Evolutionary conservation across 2,113 vertebrate species (phyloP).

Genomic region (Coreoperca whiteheadi): DNA sequence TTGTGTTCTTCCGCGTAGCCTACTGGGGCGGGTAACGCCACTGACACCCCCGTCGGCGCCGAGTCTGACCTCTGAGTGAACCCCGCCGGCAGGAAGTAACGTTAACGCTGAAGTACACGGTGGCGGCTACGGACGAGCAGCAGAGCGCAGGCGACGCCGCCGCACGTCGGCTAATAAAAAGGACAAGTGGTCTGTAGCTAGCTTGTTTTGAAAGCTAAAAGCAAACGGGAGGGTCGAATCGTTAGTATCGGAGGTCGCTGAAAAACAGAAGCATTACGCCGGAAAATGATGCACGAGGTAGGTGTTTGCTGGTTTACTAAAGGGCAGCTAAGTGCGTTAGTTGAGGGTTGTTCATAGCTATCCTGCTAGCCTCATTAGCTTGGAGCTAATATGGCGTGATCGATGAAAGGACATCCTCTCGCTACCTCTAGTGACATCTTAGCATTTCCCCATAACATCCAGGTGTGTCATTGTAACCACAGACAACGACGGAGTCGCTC

Average conservation of each 20-base stretch:
- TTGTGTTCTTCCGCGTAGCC: too few relatives aligned
- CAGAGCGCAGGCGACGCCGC: background rate
- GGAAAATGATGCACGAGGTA: constrained; percentile 28
- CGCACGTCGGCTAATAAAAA: background rate
- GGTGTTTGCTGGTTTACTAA: background rate
- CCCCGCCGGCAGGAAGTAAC: constrained; percentile 50
- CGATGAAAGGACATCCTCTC: background rate
- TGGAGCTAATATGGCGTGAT: background rate
- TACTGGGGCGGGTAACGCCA: too few relatives aligned
- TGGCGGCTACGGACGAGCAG: background rate
- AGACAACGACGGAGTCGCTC: background rate
- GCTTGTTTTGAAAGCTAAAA: background rate
- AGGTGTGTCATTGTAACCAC: background rate
- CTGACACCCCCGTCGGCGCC: too few relatives aligned
- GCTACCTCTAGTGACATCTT: background rate
- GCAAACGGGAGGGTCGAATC: background rate
- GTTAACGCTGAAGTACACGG: too few relatives aligned
- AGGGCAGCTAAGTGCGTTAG: background rate
- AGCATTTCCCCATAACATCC: background rate
- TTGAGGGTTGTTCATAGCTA: background rate
- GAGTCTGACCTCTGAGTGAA: constrained; percentile 58
- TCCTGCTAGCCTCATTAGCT: constrained; percentile 38
- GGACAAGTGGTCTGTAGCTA: background rate
- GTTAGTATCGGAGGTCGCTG: background rate
- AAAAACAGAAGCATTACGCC: background rate